Base-by-base conservation (phyloP, 1,140 invertebrate species). In the Teleogryllus occipitalis region DNA sequence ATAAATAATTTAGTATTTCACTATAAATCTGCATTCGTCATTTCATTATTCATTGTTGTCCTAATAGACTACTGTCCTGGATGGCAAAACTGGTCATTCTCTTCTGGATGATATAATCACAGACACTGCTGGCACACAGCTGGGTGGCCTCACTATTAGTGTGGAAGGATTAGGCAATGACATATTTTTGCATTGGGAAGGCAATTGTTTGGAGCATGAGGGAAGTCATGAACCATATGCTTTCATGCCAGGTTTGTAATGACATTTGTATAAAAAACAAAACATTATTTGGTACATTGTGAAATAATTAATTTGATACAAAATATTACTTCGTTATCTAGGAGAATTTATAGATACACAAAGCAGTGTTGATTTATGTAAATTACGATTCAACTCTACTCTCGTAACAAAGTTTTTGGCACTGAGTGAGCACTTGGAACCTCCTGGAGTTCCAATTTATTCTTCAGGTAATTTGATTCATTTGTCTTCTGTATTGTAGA, bases 151-250 rank as follows among this genome's bases (percentile, higher is more conserved):
- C 47, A 89, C 91, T 0, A 81, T 94, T 15, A 90, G 90, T 27
- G 87, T 92, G 74, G 89, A 91, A 84, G 88, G 89, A 78, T 84
- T 84, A 80, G 93, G 92, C 7, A 92, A 92, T 84, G 93, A 95
- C 85, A 88, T 93, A 83, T 94, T 93, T 83, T 82, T 95, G 4
- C 92, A 92, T 83, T 95, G 93, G 93, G 89, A 89, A 0, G 88
- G 91, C 0, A 90, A 93, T 82, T 95, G 93, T 84, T 83, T 87
- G 73, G 86, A 86, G 75, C 83, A 86, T 80, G 88, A 89, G 80
- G 87, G 87, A 21, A 83, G 86, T 80, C 84, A 85, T 18, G 84
- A 85, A 48, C 80, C 85, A 79, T 88, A 85, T 81, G 82, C 81
- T 27, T 88, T 88, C 83, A 81, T 87, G 48, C 85, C 87, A 85